Conservation (phyloP, 35 echinoderm and acorn worm species). For the Lytechinus variegatus region DNA sequence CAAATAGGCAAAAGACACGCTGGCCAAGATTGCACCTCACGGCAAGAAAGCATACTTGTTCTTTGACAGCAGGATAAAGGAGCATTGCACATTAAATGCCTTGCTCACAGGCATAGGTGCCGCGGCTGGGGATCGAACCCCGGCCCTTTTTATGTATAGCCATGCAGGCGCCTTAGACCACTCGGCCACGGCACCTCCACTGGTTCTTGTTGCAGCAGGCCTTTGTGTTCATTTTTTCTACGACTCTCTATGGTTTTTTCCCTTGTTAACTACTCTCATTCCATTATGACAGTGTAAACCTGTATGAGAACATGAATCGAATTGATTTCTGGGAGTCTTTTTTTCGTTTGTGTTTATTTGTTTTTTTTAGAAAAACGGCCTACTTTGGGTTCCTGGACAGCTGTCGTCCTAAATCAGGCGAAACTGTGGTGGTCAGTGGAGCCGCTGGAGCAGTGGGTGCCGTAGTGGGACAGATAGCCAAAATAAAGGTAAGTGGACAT, state of each 20-base stretch:
- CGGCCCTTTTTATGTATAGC: no score
- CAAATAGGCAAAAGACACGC: no score
- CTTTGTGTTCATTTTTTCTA: not conserved
- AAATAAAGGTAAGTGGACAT: conserved; percentile 66
- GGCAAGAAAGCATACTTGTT: not conserved
- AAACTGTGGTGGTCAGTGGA: conserved; percentile 75
- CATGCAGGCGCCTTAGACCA: no score
- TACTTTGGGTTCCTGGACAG: conserved; percentile 71
- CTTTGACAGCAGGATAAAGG: no score
- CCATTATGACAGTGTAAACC: not conserved
- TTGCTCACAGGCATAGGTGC: no score
- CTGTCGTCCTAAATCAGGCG: conserved; percentile 67
- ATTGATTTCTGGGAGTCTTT: not conserved
- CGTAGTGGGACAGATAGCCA: conserved; percentile 88
- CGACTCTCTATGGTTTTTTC: not conserved
- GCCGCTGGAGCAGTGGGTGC: conserved; percentile 87
- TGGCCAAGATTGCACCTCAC: no score
- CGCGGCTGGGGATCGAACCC: no score
- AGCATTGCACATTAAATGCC: no score
- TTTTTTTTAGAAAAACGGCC: conserved; percentile 56
- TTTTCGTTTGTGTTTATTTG: not conserved
- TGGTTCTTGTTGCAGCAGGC: not conserved
- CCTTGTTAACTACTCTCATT: not conserved
- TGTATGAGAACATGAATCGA: not conserved
- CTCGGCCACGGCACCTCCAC: no score